These are phyloP conservation scores for Barypeithes pellucidus DNA, from an alignment of 2,888 invertebrate genomes.

Conservation along the genomic window DNA sequence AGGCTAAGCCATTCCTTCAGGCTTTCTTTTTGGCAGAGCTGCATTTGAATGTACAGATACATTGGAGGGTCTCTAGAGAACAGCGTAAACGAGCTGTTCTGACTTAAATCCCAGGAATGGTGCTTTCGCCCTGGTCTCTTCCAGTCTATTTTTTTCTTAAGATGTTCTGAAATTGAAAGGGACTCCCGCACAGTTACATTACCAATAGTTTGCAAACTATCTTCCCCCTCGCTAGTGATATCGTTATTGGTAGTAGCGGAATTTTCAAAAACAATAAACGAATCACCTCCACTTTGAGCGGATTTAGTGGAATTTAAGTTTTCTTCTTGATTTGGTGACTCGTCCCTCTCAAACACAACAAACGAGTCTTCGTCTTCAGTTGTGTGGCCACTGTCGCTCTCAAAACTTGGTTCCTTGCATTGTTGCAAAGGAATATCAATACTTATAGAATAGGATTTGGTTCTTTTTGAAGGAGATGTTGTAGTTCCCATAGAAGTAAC, in stretches of 20 bases:
- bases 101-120: conserved; percentile 65
- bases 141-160: conserved; percentile 61
- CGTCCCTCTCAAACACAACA: conserved; percentile 59
- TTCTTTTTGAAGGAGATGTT: conserved; percentile 45
- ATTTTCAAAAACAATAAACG: conserved; percentile 47
- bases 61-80: conserved; percentile 67
- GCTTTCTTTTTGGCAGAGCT: conserved; percentile 91
- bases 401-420: conserved; percentile 48
- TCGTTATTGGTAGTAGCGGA: background rate
- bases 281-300: conserved; percentile 41
- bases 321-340: conserved; percentile 11
- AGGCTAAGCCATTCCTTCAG: conserved; percentile 91
- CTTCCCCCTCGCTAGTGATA: conserved; percentile 19
- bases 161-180: conserved; percentile 53
- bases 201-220: conserved; percentile 1
- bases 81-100: conserved; percentile 53
- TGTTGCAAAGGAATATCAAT: conserved; percentile 55
- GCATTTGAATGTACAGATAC: conserved; percentile 98
- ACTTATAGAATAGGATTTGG: conserved; percentile 58
- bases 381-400: conserved; percentile 36
- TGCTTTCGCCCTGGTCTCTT: conserved; percentile 65
- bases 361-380: conserved; percentile 58
- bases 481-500: conserved; percentile 27
- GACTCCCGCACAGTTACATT: conserved; percentile 33
- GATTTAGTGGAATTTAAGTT: background rate